These are phyloP conservation scores for Blera fallax DNA, from an alignment of 2,888 invertebrate genomes.

Conservation along the genomic window DNA sequence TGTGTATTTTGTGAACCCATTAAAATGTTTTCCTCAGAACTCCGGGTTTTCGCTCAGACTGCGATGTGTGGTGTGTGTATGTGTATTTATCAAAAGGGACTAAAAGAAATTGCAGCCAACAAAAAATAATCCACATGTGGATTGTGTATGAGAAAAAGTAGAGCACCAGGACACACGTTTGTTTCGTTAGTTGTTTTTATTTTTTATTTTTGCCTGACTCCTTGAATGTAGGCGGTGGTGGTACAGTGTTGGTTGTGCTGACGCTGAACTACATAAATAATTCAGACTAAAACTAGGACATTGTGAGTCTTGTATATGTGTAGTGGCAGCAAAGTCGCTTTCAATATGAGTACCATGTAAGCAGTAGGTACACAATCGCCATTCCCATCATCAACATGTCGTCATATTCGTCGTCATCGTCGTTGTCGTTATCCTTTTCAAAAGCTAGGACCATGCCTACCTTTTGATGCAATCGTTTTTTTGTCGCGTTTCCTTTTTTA, in stretches of 20 bases:
- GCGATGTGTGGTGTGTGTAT: conserved; percentile 16
- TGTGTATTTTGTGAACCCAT: conserved; percentile 66
- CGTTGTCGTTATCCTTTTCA: conserved; percentile 63
- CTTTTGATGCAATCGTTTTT: conserved; percentile 2
- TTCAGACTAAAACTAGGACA: conserved; percentile 65
- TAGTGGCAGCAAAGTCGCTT: conserved; percentile 16
- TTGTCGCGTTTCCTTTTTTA: conserved; percentile 15
- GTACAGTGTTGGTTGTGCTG: conserved; percentile 15
- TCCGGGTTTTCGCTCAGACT: conserved; percentile 32
- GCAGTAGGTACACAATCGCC: conserved; percentile 33
- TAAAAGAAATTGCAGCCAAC: conserved; percentile 49
- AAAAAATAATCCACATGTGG: conserved; percentile 54
- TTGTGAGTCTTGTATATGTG: conserved; percentile 44
- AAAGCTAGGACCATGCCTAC: background rate
- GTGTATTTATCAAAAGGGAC: conserved; percentile 32
- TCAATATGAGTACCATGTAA: conserved; percentile 40
- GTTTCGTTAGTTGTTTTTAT: conserved; percentile 34
- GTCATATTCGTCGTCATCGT: conserved; percentile 7
- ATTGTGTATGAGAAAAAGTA: conserved; percentile 47
- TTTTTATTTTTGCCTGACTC: conserved; percentile 3
- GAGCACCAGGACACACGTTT: conserved; percentile 67
- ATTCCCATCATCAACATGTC: conserved; percentile 29
- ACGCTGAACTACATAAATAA: conserved; percentile 71
- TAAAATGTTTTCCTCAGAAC: conserved; percentile 54
- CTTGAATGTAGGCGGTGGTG: conserved; percentile 31